Evolutionary conservation across 2,113 vertebrate species (phyloP).

Genomic region (Embiotoca jacksoni): DNA sequence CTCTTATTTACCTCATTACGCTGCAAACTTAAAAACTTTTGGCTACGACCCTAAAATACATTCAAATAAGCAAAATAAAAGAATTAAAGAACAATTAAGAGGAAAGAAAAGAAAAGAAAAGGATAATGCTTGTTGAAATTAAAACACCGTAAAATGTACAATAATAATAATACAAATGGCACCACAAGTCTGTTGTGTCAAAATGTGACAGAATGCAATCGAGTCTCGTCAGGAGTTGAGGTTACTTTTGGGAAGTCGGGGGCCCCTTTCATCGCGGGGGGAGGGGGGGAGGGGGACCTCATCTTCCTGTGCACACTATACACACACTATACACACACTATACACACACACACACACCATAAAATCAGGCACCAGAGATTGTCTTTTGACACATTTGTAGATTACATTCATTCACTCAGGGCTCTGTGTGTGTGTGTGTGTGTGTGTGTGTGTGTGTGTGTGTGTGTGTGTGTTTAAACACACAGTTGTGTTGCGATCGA

Average conservation of each 20-base stretch:
- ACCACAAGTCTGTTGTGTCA: conserved; percentile 65
- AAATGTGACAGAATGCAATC: conserved; percentile 55
- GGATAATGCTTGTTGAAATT: conserved; percentile 39
- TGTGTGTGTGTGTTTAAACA: conserved; percentile 23
- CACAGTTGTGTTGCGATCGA: conserved; percentile 10
- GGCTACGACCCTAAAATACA: conserved; percentile 67
- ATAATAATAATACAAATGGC: conserved; percentile 72
- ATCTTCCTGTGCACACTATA: conserved; percentile 41
- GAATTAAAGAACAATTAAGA: conserved; percentile 31
- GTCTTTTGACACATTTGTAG: conserved; percentile 66
- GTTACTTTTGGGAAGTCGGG: conserved; percentile 49
- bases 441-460: background rate
- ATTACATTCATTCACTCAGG: conserved; percentile 57
- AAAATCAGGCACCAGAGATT: conserved; percentile 78
- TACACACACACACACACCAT: conserved; percentile 29
- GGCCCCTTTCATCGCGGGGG: conserved; percentile 8
- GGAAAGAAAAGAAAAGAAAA: conserved; percentile 17
- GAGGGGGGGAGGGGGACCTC: conserved; percentile 14
- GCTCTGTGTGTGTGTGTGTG: background rate
- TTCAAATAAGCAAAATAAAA: conserved; percentile 76
- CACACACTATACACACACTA: conserved; percentile 12
- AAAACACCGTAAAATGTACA: conserved; percentile 55
- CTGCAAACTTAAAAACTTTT: conserved; percentile 64
- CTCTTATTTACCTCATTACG: conserved; percentile 54
- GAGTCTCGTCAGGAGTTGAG: conserved; percentile 56